Evolutionary conservation across 2,888 invertebrate species (phyloP), one percentile per base, ranked within the genome.

Genomic region (Rotaria sp.): DNA sequence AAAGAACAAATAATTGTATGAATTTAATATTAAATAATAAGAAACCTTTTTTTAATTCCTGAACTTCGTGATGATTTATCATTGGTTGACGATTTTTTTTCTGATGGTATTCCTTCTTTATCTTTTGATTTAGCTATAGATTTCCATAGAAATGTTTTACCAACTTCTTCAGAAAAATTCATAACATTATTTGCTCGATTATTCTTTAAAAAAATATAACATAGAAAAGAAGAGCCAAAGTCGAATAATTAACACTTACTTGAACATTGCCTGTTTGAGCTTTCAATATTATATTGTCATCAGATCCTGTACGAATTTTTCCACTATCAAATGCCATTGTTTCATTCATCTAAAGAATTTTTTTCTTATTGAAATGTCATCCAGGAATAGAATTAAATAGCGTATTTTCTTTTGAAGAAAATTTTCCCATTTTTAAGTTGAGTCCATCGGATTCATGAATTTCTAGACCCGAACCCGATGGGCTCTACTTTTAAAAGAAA

Each of bases 81-180:
- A 30, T 8, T n/a, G n/a, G 5, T 41, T 24, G 75, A 45, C 0
- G 80, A 80, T 80, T 45, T 67, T 67, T 67, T 67, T 35, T 67
- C 30, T 30, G 52, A 52, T 24, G 24, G 3, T 24, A 24, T 4
- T 5, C 3, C 24, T 24, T 21, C 52, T 52, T 67, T 67, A 67
- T 35, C 35, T 67, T 67, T 67, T 18, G 35, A 30, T 67, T 67
- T 80, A 2, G 80, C 15, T 45, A 80, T 80, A 1, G 80, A 80
- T 80, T 80, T 80, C 80, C 80, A 80, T 45, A 80, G 21, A 45
- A n/a, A 80, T 80, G 80, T 80, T 41, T 80, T 80, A 45, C 45
- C 45, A 80, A 80, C 80, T 80, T 80, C 80, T 45, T 80, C 80
- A 26, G 80, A 80, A 80, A 80, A 45, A 45, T 80, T 80, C 24